Evolutionary conservation across 2,113 vertebrate genomes (phyloP).

Genomic region (Stigmatopora nigra): DNA sequence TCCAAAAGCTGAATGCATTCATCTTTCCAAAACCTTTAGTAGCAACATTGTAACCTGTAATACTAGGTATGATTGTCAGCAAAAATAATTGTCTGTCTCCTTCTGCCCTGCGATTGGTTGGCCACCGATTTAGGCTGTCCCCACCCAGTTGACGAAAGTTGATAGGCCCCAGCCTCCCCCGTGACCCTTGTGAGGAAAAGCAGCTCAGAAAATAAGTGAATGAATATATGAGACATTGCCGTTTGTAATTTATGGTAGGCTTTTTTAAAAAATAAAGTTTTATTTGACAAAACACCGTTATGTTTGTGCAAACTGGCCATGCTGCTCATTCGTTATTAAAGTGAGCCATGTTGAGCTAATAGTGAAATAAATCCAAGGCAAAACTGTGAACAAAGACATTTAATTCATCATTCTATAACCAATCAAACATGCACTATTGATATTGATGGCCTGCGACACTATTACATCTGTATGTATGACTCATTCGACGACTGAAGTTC

Average conservation of each 20-base stretch:
- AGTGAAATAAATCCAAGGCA: background rate
- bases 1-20: too few species aligned
- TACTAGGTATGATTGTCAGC: too few species aligned
- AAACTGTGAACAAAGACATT: background rate
- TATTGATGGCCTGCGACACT: background rate
- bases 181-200: too few species aligned
- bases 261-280: background rate
- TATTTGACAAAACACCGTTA: background rate
- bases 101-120: too few species aligned
- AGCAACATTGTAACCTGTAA: too few species aligned
- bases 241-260: background rate
- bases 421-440: background rate
- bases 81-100: too few species aligned
- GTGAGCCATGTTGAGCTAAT: conserved; percentile 3
- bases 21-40: too few species aligned
- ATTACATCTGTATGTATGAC: background rate
- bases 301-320: background rate
- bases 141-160: too few species aligned
- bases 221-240: background rate
- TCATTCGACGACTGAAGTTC: background rate
- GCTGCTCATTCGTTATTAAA: background rate
- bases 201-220: too few species aligned
- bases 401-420: conserved; percentile 1
- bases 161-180: too few species aligned
- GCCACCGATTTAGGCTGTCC: too few species aligned